Evolutionary conservation across 2,888 invertebrate species (phyloP), one percentile per base, ranked within the genome.

Genomic region (Aphodius sticticus): DNA sequence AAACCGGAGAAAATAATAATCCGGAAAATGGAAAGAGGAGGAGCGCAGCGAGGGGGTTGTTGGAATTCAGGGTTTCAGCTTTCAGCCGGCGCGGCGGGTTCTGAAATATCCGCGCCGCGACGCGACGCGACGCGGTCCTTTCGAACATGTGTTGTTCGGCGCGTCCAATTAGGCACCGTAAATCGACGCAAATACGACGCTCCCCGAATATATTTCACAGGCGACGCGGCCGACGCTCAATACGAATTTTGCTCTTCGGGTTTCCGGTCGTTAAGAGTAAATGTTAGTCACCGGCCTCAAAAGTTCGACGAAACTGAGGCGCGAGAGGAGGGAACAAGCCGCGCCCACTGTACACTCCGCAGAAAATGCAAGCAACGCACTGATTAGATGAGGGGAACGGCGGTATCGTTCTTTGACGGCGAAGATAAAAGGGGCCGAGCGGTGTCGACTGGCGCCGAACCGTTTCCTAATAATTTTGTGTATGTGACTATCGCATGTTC

Each of bases 1-100:
- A 82, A 78, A 82, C 78, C 80, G 80, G 81, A 81, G 82, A 81
- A 84, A 84, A 84, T 84, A 83, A 85, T 84, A 84, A 82, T 53
- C 53, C 53, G 82, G 83, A 84, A 85, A 85, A 84, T 83, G 53
- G 53, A 9, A 53, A 53, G 53, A 12, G 53, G 53, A 12, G 7
- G 53, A 9, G 7, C 53, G 53, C 53, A 12, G 53, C 53, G 12
- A 53, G 53, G 53, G 53, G 53, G 53, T 5, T 5, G 53, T 9
- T 53, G 2, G 1, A 7, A 12, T 53, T 53, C 53, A 5, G 53
- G 53, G 53, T 53, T 53, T 53, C 53, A 5, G 9, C 53, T 53
- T 53, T 53, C 53, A 53, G 53, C 6, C 9, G 38, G 6, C 38
- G n/a, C n/a, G n/a, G n/a, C n/a, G 53, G 53, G 12, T 53, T 53